Base-by-base conservation (phyloP, 2,113 vertebrate genomes). In the Tyrannus savana region DNA sequence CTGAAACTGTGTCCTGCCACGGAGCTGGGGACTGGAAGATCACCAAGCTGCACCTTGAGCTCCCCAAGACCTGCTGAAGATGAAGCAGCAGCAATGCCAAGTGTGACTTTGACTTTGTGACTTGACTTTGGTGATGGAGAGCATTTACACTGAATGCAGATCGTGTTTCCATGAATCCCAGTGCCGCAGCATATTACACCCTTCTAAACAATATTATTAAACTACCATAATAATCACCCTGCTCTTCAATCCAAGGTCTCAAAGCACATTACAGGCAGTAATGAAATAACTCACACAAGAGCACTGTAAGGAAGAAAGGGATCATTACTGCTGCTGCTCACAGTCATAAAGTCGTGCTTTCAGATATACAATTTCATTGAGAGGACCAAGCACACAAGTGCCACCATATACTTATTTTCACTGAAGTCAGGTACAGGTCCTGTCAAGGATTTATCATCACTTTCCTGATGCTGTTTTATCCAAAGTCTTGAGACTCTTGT, bases 211-310 rank as follows among this genome's bases (percentile, higher is more conserved):
- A 41, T 75, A 89, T 87, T 95, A 95, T 95, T 93, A 92, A 95
- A 92, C 89, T 93, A 89, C 93, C 84, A 68, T 92, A 95, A 93
- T 89, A 95, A 95, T 95, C 91, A 92, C 66, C 44, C 64, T 94
- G 91, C 87, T 95, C 93, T 94, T 96, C 94, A 95, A 81, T 81
- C 73, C 96, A 95, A 96, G 89, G 95, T 95, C 95, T 97, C 89
- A 87, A 84, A 95, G 84, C 86, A 89, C 95, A 97, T 97, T 95
- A 95, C 52, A 92, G 84, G 39, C 84, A 63, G 86, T 92, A 96
- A 95, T 94, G 94, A 95, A 97, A 84, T 93, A 96, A 93, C 80
- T 95, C 91, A 95, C 50, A 95, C 55, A 92, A 76, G 72, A 89
- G 83, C 93, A 71, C 50, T 88, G 86, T 1, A 25, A 44, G 30